These are phyloP conservation scores for Epinotia nisella DNA, from an alignment of 2,888 invertebrate genomes.

Conservation along the genomic window DNA sequence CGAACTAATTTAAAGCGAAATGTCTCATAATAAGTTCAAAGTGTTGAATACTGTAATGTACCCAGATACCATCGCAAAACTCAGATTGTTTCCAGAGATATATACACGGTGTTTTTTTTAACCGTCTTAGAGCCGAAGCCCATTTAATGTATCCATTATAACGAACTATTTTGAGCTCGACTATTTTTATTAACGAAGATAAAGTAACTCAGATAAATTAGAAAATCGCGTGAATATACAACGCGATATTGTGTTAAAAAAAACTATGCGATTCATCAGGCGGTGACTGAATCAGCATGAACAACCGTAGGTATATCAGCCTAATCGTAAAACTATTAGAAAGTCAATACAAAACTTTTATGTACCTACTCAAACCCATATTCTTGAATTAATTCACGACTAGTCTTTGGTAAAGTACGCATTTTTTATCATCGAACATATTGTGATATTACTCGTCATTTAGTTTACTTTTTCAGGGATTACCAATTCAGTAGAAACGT, in stretches of 20 bases:
- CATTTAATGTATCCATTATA: no score
- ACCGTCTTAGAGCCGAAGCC: no score
- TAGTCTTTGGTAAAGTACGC: no score
- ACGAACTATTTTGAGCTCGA: constrained; percentile 18
- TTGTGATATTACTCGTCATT: no score
- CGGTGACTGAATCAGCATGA: constrained; percentile 20
- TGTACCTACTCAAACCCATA: not conserved
- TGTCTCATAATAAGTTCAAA: constrained; percentile 75
- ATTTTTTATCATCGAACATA: no score
- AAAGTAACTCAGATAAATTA: constrained; percentile 29
- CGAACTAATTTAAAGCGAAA: constrained; percentile 76
- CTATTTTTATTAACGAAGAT: constrained; percentile 26
- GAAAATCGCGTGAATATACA: constrained; percentile 25
- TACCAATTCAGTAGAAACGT: no score
- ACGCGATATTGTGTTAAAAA: constrained; percentile 2
- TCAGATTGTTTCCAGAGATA: constrained; percentile 41
- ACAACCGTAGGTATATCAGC: constrained; percentile 3
- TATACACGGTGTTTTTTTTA: no score
- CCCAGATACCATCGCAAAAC: constrained; percentile 45
- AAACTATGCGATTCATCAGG: not conserved
- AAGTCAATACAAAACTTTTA: not conserved
- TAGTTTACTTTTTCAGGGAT: no score
- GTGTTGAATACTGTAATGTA: constrained; percentile 65
- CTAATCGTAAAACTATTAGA: constrained; percentile 11
- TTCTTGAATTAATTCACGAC: no score